Evolutionary conservation across 2,888 invertebrate species (phyloP), one percentile per base, ranked within the genome.

Genomic region (Blera fallax): DNA sequence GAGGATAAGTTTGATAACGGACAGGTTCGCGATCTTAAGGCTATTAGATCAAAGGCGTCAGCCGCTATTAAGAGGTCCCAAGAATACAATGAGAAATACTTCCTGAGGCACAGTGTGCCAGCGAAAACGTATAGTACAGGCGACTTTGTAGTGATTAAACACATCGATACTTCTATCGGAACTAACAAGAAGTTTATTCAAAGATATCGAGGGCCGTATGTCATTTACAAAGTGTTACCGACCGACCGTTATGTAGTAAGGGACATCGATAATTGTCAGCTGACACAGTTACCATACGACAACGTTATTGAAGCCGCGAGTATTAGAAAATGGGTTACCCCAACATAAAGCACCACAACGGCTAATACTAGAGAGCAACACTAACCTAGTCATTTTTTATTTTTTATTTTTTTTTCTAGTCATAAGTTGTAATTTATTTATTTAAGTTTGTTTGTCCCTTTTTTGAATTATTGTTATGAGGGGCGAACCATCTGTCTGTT

Each of bases 231-330:
- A 29, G 60, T 62, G 3, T 18, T 73, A 16, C 56, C 70, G 3
- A 67, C 67, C 45, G 80, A 80, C 37, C 34, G 79, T 3, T 79
- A 64, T 24, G 79, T 72, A 0, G n/a, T 79, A 1, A 21, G 40
- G 7, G 72, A 72, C 40, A 58, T 79, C 7, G 56, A 79, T 10
- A 79, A 79, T 37, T 72, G 64, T 16, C 79, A 79, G 24, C 24
- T 79, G 43, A 72, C n/a, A n/a, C n/a, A n/a, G n/a, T n/a, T n/a
- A n/a, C n/a, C n/a, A n/a, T n/a, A n/a, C n/a, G n/a, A n/a, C 24
- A 54, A 43, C 58, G 58, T 56, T 16, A 18, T 56, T 6, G 18
- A 70, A n/a, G 45, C 70, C 0, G 11, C 21, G 11, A 43, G 56
- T 2, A 56, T 70, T 24, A 40, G 70, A 7, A 56, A 18, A 32